These are phyloP conservation scores for Ganaspis brasiliensis DNA, from an alignment of 2,888 invertebrate genomes.

Conservation along the genomic window DNA sequence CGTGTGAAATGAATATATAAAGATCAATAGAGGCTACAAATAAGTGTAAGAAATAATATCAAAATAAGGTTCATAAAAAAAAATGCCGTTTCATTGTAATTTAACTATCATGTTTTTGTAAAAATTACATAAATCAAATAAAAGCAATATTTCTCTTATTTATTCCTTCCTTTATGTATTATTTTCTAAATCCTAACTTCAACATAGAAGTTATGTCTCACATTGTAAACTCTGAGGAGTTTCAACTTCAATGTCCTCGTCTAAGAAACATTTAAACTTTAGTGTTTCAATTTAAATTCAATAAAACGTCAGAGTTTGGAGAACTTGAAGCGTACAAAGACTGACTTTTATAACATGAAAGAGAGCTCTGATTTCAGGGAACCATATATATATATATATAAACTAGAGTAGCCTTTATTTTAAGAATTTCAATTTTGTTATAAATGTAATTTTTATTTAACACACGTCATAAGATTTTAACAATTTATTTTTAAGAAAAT, in stretches of 20 bases:
- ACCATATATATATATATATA: background rate
- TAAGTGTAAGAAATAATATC: too few species aligned
- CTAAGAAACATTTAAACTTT: constrained; percentile 14
- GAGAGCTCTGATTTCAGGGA: background rate
- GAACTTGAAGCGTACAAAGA: constrained; percentile 1
- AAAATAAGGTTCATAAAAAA: too few species aligned
- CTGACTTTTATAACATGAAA: constrained; percentile 8
- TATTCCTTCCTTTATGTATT: background rate
- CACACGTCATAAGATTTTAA: too few species aligned
- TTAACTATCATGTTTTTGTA: too few species aligned
- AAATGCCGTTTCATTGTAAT: too few species aligned
- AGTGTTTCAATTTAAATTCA: constrained; percentile 24
- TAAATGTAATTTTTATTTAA: background rate
- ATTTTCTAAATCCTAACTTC: background rate
- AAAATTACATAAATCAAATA: too few species aligned
- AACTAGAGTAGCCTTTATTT: background rate
- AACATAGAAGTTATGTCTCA: background rate
- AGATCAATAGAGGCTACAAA: too few species aligned
- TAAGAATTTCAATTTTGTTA: background rate
- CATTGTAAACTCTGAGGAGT: background rate
- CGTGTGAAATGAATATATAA: too few species aligned
- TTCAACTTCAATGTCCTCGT: background rate
- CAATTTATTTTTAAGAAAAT: too few species aligned
- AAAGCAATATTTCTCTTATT: too few species aligned
- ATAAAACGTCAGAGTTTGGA: constrained; percentile 14